Base-by-base conservation (phyloP, 2,113 vertebrate genomes). In the Prolemur simus region DNA sequence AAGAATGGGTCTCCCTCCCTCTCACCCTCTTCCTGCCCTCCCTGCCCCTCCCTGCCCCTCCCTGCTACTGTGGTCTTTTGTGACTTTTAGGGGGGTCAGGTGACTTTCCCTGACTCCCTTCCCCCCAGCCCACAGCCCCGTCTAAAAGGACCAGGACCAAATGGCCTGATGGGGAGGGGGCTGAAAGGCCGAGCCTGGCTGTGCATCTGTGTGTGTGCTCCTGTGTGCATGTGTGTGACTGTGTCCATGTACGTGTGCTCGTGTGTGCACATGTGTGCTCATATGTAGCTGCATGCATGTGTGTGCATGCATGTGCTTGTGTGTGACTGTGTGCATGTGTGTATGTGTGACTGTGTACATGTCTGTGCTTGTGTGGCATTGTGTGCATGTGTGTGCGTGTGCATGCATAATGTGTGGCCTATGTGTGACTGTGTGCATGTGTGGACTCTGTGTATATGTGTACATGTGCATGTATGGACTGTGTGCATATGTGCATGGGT, bases 1-100 rank as follows among this genome's bases (percentile, higher is more conserved):
- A 39, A 14, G 17, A 42, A 1, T 0, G 23, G 71, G 5, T 1
- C 1, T 0, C 47, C 47, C 60, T 47, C 15, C 32, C 11, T 0
- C 32, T 47, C 47, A 12, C 15, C 8, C 52, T 17, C 4, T 25
- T 42, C 47, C 47, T 11, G 47, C 11, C 47, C 47, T 47, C 47
- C 47, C 56, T 42, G 34, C 17, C 66, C 68, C 27, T 14, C 23
- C 45, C 45, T 8, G 45, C 42, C 27, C 8, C 32, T 42, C 1
- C 0, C 2, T 27, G 34, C 25, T 18, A 20, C 84, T 37, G 32
- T 13, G 27, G 13, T 18, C 42, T 23, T 29, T 39, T 23, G 9
- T 32, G 1, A 13, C 82, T 71, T 54, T 20, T 21, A 32, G 49
- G 63, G n/a, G 8, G 15, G 6, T 54, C 37, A 6, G 49, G 20